Conservation (phyloP, 1,140 invertebrate genomes). For the Babylonia areolata region DNA sequence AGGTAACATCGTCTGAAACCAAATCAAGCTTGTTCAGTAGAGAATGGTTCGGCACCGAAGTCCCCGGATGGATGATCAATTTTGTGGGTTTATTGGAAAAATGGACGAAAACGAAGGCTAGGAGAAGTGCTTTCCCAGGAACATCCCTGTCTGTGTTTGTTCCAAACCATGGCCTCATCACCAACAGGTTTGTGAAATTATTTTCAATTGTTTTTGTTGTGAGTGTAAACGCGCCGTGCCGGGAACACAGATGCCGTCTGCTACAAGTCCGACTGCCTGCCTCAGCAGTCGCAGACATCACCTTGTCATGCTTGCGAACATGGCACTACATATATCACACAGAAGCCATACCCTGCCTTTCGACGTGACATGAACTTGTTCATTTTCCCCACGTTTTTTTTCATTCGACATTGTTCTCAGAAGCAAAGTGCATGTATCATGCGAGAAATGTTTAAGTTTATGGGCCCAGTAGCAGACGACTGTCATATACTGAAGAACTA, state of each 20-base stretch:
- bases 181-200: constrained; percentile 55
- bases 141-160: constrained; percentile 40
- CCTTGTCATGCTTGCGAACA: constrained; percentile 32
- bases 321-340: constrained; percentile 29
- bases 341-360: too few relatives aligned
- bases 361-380: too few relatives aligned
- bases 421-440: too few relatives aligned
- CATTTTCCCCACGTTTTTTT: too few relatives aligned
- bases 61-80: constrained; percentile 56
- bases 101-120: constrained; percentile 59
- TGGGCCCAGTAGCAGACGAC: too few relatives aligned
- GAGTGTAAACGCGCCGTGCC: background rate
- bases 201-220: constrained; percentile 22
- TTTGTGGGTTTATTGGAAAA: constrained; percentile 52
- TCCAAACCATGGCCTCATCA: constrained; percentile 55
- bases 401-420: too few relatives aligned
- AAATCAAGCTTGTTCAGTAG: background rate
- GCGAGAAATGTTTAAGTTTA: too few relatives aligned
- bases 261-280: background rate
- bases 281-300: constrained; percentile 34
- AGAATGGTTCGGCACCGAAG: constrained; percentile 48
- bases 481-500: too few relatives aligned
- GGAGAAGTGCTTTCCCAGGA: constrained; percentile 49
- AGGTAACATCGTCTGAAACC: background rate
- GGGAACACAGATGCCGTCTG: constrained; percentile 1